These are phyloP conservation scores for Mycalesis mineus DNA, from an alignment of 2,888 invertebrate species.

Conservation along the genomic window DNA sequence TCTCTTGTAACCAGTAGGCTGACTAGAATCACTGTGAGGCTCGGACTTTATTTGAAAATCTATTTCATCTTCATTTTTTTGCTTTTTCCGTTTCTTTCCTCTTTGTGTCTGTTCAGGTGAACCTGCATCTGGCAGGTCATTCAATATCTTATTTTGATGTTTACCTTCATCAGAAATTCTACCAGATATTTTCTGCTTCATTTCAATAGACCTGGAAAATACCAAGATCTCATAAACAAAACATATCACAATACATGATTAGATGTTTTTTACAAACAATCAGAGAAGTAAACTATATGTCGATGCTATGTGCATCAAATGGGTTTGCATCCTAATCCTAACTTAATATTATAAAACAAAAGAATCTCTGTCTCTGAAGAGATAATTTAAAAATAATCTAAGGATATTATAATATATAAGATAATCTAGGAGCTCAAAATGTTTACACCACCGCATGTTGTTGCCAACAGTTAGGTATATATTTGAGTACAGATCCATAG, in stretches of 20 bases:
- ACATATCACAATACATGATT: neutral
- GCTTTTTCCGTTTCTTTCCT: conserved; percentile 31
- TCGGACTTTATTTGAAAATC: conserved; percentile 36
- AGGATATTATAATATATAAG: too few relatives aligned
- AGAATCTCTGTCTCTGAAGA: too few relatives aligned
- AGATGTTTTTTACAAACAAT: too few relatives aligned
- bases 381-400: too few relatives aligned
- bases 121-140: neutral
- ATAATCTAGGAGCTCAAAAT: too few relatives aligned
- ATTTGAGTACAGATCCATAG: too few relatives aligned
- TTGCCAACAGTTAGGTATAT: too few relatives aligned
- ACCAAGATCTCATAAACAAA: neutral
- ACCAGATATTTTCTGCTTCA: neutral
- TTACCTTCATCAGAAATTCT: conserved; percentile 5
- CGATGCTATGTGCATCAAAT: too few relatives aligned
- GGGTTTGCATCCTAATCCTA: too few relatives aligned
- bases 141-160: neutral
- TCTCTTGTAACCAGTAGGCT: conserved; percentile 35
- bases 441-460: too few relatives aligned
- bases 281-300: too few relatives aligned
- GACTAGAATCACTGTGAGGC: conserved; percentile 46
- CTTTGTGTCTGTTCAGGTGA: conserved; percentile 11
- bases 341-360: too few relatives aligned
- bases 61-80: conserved; percentile 10
- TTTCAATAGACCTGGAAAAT: neutral